Percentiles rank a stretch among this genome's conserved stretches.
Conservation (phyloP, 2,113 vertebrate species). For the Syngnathus floridae region DNA sequence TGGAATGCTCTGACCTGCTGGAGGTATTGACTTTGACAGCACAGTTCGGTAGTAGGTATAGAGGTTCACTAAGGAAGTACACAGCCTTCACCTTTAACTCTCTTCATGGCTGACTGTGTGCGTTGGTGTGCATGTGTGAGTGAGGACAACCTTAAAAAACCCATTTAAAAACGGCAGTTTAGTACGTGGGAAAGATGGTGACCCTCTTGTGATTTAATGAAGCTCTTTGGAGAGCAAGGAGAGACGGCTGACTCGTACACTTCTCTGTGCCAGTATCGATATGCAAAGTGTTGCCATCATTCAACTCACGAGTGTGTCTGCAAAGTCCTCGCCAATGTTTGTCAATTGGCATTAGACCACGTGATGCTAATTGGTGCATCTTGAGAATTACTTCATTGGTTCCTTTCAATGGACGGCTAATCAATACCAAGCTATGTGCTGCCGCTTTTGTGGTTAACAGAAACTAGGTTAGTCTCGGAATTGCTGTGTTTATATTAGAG, state of each 20-base stretch:
- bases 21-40: conserved; percentile 38
- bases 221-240: conserved; percentile 10
- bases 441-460: conserved; percentile 6
- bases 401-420: conserved; percentile 17
- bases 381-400: conserved; percentile 14
- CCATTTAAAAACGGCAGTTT: neutral
- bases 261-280: conserved; percentile 4
- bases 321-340: neutral
- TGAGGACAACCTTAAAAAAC: conserved; percentile 12
- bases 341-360: neutral
- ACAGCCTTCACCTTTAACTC: conserved; percentile 42
- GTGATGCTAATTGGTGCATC: neutral
- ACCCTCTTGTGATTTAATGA: conserved; percentile 11
- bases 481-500: too few relatives aligned
- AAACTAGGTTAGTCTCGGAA: neutral
- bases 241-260: conserved; percentile 27
- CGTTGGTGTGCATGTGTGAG: neutral
- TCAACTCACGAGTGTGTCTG: neutral
- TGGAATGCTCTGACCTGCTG: conserved; percentile 38
- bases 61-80: conserved; percentile 51
- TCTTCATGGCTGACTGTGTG: conserved; percentile 12
- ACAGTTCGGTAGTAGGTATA: conserved; percentile 14
- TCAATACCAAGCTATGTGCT: conserved; percentile 22
- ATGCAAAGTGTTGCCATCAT: conserved; percentile 17
- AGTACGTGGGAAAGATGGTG: neutral